Evolutionary conservation across 2,797 vertebrate species (phyloP).

Genomic region (Acrocephalus scirpaceus): DNA sequence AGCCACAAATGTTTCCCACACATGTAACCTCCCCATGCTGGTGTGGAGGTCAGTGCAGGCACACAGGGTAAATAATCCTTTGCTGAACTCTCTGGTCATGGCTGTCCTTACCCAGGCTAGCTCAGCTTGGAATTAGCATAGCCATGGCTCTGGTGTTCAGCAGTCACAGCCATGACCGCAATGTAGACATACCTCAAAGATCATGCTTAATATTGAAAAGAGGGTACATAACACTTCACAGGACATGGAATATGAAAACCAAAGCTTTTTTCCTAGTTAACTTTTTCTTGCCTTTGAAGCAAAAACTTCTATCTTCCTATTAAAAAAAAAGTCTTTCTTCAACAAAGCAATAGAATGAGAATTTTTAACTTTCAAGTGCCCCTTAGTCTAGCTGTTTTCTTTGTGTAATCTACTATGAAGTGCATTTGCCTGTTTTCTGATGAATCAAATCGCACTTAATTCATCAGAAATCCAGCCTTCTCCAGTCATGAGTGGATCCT

Average conservation of each 20-base stretch:
- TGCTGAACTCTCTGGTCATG: background rate
- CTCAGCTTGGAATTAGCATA: background rate
- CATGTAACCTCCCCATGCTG: fast-evolving
- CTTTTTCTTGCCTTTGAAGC: background rate
- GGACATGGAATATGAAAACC: background rate
- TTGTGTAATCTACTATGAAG: background rate
- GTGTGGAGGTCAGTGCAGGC: background rate
- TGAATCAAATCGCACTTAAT: background rate
- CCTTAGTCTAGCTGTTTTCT: background rate
- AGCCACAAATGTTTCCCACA: background rate
- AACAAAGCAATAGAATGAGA: background rate
- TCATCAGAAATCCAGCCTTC: background rate
- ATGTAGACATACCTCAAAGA: background rate
- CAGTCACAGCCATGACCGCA: background rate
- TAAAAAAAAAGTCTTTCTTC: background rate
- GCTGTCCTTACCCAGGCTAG: background rate
- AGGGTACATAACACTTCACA: background rate
- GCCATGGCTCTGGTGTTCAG: background rate
- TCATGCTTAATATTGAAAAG: background rate
- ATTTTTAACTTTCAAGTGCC: background rate
- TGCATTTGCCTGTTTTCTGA: background rate
- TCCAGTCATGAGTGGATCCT: background rate
- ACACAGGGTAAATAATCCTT: background rate
- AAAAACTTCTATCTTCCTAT: background rate
- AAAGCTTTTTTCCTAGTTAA: background rate